These are phyloP conservation scores for Perizoma flavofasciatum DNA, from an alignment of 2,888 invertebrate genomes.

Conservation along the genomic window DNA sequence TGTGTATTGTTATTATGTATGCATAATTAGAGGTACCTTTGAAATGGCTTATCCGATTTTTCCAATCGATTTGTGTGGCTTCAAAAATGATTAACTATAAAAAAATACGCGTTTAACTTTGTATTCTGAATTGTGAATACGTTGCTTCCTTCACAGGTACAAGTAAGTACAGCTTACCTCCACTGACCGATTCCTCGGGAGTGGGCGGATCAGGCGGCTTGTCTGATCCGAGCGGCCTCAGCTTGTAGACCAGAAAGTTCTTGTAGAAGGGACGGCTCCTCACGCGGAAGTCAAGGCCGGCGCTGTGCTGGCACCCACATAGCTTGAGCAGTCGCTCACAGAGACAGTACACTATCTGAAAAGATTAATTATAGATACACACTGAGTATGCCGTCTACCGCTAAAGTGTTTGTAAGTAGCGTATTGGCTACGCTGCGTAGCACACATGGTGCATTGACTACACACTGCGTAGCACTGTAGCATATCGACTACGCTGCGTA, in stretches of 20 bases:
- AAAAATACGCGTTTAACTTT: no score
- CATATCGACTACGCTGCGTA: not conserved
- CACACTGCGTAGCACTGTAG: no score
- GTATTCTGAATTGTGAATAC: no score
- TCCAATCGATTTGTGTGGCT: no score
- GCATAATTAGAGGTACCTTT: no score
- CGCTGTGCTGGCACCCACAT: constrained; percentile 85
- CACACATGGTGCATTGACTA: no score
- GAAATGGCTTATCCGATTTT: no score
- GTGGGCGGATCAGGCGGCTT: constrained; percentile 63
- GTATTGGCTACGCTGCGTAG: not conserved
- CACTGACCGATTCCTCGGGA: constrained; percentile 52
- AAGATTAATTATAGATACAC: not conserved
- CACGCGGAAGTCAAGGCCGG: constrained; percentile 79
- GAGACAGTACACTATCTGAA: constrained; percentile 89
- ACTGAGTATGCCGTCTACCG: no score
- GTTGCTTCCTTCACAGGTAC: no score
- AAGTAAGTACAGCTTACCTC: constrained; percentile 41
- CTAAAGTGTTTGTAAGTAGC: not conserved
- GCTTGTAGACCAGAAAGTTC: constrained; percentile 79
- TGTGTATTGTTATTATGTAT: no score
- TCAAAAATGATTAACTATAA: no score
- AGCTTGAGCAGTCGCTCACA: constrained; percentile 90
- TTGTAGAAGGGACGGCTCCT: constrained; percentile 84
- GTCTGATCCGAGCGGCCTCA: constrained; percentile 34